phyloP scores from a whole-genome alignment of 2,888 invertebrate genomes.

The Helleia helle region DNA sequence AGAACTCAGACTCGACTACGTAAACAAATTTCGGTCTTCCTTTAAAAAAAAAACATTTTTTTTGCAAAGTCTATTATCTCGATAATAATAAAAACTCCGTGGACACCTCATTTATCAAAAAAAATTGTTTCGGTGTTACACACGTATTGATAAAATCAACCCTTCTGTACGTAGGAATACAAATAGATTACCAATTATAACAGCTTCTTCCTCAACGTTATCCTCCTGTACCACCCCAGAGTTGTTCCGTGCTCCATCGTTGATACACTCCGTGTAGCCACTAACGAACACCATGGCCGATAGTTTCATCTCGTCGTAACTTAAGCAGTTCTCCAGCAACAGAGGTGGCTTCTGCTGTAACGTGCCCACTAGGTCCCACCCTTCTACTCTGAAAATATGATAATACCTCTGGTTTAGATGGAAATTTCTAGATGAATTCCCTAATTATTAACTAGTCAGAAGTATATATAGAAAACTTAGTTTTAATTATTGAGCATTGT shows the following conservation, averaged over 20 bases:
- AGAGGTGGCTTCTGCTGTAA: constrained; percentile 67
- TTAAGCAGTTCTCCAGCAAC: constrained; percentile 68
- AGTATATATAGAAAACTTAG: too few relatives aligned
- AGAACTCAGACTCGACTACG: too few relatives aligned
- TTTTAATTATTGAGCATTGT: too few relatives aligned
- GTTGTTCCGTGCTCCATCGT: constrained; percentile 71
- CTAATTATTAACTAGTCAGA: too few relatives aligned
- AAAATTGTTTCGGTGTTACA: too few relatives aligned
- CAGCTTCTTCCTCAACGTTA: constrained; percentile 48
- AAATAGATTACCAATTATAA: constrained; percentile 49
- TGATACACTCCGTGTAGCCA: constrained; percentile 75
- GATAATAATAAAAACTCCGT: too few relatives aligned
- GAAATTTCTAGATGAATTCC: too few relatives aligned
- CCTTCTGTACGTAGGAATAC: constrained; percentile 12
- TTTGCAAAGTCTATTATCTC: too few relatives aligned
- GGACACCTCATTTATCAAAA: too few relatives aligned
- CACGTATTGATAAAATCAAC: not conserved
- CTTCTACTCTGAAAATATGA: constrained; percentile 41
- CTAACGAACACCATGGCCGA: constrained; percentile 74
- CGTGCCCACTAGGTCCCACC: constrained; percentile 76
- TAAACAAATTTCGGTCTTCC: too few relatives aligned
- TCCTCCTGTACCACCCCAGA: constrained; percentile 59
- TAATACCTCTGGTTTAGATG: not conserved
- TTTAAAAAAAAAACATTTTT: too few relatives aligned
- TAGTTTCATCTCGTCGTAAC: constrained; percentile 78